phyloP scores from a whole-genome alignment of 2,888 invertebrate species.

The Apantesis nais region DNA sequence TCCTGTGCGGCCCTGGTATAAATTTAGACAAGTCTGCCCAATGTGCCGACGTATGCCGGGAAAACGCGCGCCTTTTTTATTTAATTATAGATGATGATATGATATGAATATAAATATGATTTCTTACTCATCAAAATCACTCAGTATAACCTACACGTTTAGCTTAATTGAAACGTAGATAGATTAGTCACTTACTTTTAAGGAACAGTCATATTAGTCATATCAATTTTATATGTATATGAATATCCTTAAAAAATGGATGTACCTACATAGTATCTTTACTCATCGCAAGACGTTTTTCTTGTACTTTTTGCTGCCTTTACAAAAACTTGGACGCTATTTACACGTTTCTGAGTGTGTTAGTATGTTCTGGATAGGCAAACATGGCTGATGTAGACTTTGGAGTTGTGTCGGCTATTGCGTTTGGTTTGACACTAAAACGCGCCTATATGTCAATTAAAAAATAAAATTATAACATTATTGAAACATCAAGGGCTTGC shows the following conservation, averaged over 20 bases:
- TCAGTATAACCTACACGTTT: neutral
- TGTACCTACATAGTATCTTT: neutral
- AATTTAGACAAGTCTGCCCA: neutral
- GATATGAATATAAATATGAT: neutral
- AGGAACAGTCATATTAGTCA: neutral
- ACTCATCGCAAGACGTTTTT: neutral
- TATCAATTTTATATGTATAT: neutral
- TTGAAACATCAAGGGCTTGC: too few relatives aligned
- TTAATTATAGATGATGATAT: neutral
- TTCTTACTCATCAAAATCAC: neutral
- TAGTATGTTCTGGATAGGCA: too few relatives aligned
- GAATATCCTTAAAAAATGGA: neutral
- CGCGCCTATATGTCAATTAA: too few relatives aligned
- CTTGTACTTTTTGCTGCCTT: neutral
- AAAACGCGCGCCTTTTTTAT: neutral
- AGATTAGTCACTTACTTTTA: neutral
- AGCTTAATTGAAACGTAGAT: neutral
- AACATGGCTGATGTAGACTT: too few relatives aligned
- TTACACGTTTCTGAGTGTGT: too few relatives aligned
- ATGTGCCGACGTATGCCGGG: neutral
- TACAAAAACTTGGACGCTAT: too few relatives aligned
- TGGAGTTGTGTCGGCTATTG: too few relatives aligned
- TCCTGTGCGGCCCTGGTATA: neutral
- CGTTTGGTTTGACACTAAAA: too few relatives aligned
- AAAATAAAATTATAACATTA: too few relatives aligned